Evolutionary conservation across 2,113 vertebrate species (phyloP), one percentile per base, ranked within the genome.

Genomic region (Malurus cyaneus): DNA sequence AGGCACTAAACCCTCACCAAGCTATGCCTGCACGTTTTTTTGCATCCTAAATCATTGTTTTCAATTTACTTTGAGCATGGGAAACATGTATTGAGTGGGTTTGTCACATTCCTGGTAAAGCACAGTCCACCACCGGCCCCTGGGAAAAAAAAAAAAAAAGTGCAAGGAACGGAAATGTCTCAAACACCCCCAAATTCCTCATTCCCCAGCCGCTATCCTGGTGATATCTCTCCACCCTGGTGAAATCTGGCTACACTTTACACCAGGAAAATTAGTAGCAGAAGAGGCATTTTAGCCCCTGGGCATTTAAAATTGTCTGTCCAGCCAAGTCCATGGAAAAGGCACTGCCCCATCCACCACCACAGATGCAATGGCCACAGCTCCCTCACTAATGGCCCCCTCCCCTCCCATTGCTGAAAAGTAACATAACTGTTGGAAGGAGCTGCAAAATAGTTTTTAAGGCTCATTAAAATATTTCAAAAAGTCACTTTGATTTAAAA

Each of bases 401-500:
- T n/a, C 20, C 16, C 12, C 8, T 32, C 6, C 24, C 49, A 47
- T 29, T 64, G 54, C 94, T 92, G 64, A 93, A 80, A 69, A 74
- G 85, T 62, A 87, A 83, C 66, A 62, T 79, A 91, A 49, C 34
- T 70, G 25, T 77, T 96, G 89, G 94, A 91, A 92, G 80, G 79
- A 80, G 70, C 60, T 67, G 60, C 74, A 80, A 93, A 94, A 85
- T 14, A 77, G 74, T 77, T 96, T 94, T 77, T 80, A 89, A 85
- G 54, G 50, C 60, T 95, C 95, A 94, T 96, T 94, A 95, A 95
- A 93, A 92, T 92, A 83, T 92, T 94, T 94, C 93, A 86, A 82
- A 96, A 96, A 92, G 92, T 92, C 86, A 88, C 79, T 95, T 92
- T 95, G 92, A 92, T 93, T 96, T 86, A 80, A 90, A 94, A 92